phyloP scores from a whole-genome alignment of 1,140 invertebrate species.

The Zaprionus inermis region DNA sequence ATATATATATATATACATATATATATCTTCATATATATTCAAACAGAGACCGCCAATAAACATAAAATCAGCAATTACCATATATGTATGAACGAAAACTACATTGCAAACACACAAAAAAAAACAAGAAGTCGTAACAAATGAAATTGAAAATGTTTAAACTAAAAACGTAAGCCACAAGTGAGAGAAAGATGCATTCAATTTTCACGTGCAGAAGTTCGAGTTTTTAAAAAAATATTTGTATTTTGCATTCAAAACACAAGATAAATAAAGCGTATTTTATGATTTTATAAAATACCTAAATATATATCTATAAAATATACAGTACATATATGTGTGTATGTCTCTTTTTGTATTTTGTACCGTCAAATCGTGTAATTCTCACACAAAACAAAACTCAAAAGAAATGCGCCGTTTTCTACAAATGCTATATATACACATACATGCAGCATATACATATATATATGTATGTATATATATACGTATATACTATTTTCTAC shows the following conservation, averaged over 20 bases:
- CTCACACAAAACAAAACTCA: slow-evolving; percentile 60
- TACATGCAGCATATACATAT: slow-evolving; percentile 20
- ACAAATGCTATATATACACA: slow-evolving; percentile 54
- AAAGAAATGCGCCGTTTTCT: slow-evolving; percentile 51
- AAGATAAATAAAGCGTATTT: slow-evolving; percentile 61
- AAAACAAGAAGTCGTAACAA: slow-evolving; percentile 1
- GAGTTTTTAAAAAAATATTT: slow-evolving; percentile 72
- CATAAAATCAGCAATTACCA: slow-evolving; percentile 33
- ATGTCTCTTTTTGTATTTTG: slow-evolving; percentile 78
- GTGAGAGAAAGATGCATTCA: slow-evolving; percentile 66
- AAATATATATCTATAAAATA: slow-evolving; percentile 41
- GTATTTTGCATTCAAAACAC: slow-evolving; percentile 72
- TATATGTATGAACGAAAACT: slow-evolving; percentile 22
- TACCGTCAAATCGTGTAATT: slow-evolving; percentile 79
- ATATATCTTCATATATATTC: slow-evolving; percentile 33
- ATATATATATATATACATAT: slow-evolving; percentile 31
- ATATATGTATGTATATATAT: slow-evolving; percentile 45
- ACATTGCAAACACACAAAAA: slow-evolving; percentile 52
- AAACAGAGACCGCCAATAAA: slow-evolving; percentile 70
- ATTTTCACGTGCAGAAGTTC: slow-evolving; percentile 61
- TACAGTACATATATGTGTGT: slow-evolving; percentile 67
- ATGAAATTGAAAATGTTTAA: slow-evolving; percentile 38
- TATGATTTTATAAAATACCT: slow-evolving; percentile 76
- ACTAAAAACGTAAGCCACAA: slow-evolving; percentile 67
- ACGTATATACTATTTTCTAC: slow-evolving; percentile 63